Conservation (phyloP, 2,797 vertebrate species). For the Tauraco hartlaubi region DNA sequence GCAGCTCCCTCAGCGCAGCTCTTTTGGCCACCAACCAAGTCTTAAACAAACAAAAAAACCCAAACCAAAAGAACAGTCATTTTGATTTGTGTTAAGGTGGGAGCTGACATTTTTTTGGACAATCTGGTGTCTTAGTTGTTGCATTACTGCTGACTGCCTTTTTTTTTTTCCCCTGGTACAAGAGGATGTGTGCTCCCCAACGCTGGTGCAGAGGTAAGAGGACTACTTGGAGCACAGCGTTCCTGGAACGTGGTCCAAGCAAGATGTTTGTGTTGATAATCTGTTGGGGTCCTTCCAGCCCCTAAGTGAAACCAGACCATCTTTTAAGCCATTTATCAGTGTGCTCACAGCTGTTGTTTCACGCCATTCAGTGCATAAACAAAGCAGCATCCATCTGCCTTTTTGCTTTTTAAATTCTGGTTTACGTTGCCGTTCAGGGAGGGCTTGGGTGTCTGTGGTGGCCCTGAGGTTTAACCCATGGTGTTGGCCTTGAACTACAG, state of each 20-base stretch:
- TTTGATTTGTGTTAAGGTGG: neutral
- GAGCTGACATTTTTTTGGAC: neutral
- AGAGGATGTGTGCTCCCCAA: neutral
- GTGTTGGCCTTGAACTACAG: neutral
- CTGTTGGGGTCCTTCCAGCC: slow-evolving; percentile 12
- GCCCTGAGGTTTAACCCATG: neutral
- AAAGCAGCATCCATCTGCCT: neutral
- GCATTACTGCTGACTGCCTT: neutral
- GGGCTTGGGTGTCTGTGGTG: neutral
- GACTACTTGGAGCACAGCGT: neutral
- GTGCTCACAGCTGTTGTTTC: neutral
- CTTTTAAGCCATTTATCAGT: neutral
- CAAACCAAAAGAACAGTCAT: neutral
- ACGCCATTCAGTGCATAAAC: neutral
- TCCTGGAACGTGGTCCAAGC: neutral
- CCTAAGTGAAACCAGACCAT: slow-evolving; percentile 14
- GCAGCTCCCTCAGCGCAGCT: neutral
- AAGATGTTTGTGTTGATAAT: neutral
- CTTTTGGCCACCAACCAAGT: neutral
- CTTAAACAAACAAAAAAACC: neutral
- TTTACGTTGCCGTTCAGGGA: neutral
- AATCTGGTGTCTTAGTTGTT: neutral
- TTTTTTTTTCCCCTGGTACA: neutral
- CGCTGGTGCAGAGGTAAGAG: neutral
- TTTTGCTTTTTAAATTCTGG: neutral